phyloP scores from a whole-genome alignment of 1,140 invertebrate genomes.

The Scaptomyza montana region DNA sequence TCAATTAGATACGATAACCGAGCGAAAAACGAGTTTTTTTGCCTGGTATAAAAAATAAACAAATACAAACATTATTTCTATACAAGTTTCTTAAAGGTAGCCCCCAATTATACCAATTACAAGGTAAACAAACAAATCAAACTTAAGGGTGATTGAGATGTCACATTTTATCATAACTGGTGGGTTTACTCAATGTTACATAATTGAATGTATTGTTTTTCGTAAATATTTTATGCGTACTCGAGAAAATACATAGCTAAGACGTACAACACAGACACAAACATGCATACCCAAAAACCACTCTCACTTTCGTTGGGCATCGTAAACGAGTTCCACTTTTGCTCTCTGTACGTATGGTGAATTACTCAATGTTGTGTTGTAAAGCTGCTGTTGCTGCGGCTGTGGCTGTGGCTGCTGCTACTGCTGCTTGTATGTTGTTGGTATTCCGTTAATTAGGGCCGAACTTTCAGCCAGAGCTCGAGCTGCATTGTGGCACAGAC shows the following conservation, averaged over 20 bases:
- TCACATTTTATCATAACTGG: not conserved
- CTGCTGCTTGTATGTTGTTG: slow-evolving; percentile 21
- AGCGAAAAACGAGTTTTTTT: not conserved
- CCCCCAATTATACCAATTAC: not conserved
- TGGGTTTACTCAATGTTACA: not conserved
- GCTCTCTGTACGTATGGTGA: slow-evolving; percentile 61
- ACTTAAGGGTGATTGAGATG: not conserved
- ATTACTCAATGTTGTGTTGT: slow-evolving; percentile 54
- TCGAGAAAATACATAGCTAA: slow-evolving; percentile 6
- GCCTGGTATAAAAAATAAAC: too few relatives aligned
- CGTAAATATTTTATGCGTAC: not conserved
- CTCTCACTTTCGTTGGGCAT: slow-evolving; percentile 66
- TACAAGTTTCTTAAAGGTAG: not conserved
- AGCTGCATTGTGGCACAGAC: slow-evolving; percentile 54
- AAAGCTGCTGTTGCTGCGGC: slow-evolving; percentile 34
- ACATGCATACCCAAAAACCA: slow-evolving; percentile 29
- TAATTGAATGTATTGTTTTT: slow-evolving; percentile 1
- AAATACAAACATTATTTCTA: too few relatives aligned
- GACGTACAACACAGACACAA: not conserved
- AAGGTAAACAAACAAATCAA: not conserved
- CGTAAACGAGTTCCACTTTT: slow-evolving; percentile 66
- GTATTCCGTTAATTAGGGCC: slow-evolving; percentile 55
- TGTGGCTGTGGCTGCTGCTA: not conserved
- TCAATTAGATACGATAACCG: not conserved
- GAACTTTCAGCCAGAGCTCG: slow-evolving; percentile 44